Evolutionary conservation across 2,113 vertebrate genomes (phyloP).

Genomic region (Varanus komodoensis): DNA sequence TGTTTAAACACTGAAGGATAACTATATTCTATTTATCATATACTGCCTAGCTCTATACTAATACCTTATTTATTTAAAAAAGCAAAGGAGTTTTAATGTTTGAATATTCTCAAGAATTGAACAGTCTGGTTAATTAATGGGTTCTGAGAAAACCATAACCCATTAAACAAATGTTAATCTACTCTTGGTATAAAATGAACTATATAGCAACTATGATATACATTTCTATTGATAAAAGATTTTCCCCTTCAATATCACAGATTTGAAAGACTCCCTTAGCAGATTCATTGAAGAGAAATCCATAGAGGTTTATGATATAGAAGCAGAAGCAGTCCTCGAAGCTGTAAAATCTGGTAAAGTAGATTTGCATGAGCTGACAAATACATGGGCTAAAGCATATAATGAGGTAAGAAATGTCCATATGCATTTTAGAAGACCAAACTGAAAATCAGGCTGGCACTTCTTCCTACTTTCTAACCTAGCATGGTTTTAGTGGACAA

Average conservation of each 20-base stretch:
- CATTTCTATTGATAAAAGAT: not conserved
- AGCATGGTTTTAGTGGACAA: not conserved
- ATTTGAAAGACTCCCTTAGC: constrained; percentile 85
- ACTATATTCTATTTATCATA: not conserved
- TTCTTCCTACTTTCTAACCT: not conserved
- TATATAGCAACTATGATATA: not conserved
- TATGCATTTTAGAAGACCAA: not conserved
- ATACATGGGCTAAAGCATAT: constrained; percentile 89
- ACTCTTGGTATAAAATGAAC: no score
- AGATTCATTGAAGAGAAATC: constrained; percentile 88
- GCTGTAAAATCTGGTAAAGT: constrained; percentile 84
- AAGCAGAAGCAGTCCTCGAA: constrained; percentile 88
- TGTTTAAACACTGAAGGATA: not conserved
- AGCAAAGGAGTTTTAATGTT: not conserved
- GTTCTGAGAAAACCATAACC: not conserved
- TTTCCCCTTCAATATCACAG: constrained; percentile 68
- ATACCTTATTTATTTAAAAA: not conserved
- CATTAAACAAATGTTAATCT: not conserved
- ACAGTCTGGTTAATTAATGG: not conserved
- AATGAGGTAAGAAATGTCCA: constrained; percentile 81
- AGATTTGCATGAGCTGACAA: constrained; percentile 85
- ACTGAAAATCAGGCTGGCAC: not conserved
- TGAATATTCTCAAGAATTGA: not conserved
- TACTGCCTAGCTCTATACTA: not conserved
- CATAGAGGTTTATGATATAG: constrained; percentile 85